These are phyloP conservation scores for Colinus virginianus DNA, from an alignment of 2,113 vertebrate species.

Conservation along the genomic window DNA sequence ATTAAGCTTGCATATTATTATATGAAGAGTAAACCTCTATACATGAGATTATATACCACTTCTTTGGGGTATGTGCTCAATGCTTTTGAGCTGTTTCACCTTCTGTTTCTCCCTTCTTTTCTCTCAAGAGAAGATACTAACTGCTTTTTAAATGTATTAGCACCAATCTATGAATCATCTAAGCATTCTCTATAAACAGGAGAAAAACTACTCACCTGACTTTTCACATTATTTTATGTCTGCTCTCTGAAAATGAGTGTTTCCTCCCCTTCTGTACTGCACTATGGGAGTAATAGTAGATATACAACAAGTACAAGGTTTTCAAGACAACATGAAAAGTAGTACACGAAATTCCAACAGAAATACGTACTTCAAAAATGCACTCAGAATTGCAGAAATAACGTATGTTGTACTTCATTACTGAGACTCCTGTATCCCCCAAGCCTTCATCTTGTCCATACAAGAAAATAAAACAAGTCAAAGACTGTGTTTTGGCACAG, in stretches of 20 bases:
- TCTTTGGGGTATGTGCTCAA: neutral
- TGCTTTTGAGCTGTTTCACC: neutral
- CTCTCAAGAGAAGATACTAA: neutral
- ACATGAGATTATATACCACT: neutral
- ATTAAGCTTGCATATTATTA: neutral
- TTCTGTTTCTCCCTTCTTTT: neutral
- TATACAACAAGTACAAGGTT: neutral
- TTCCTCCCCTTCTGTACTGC: neutral
- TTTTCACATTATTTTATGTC: neutral
- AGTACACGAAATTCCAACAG: neutral
- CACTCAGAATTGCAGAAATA: constrained; percentile 1
- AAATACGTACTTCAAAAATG: neutral
- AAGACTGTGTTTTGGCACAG: neutral
- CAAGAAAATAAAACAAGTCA: constrained; percentile 23
- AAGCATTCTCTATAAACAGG: neutral
- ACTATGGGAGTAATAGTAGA: neutral
- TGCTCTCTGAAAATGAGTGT: neutral
- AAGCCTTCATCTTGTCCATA: constrained; percentile 26
- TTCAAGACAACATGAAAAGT: constrained; percentile 8
- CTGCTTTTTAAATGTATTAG: neutral
- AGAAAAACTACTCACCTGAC: neutral
- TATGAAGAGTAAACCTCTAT: neutral
- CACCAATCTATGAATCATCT: neutral
- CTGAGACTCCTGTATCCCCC: neutral
- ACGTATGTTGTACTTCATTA: neutral